A percentile compares a stretch with the other conserved stretches of the same genome.
phyloP scores from a whole-genome alignment of 2,113 vertebrate genomes.

The Saguinus midas region DNA sequence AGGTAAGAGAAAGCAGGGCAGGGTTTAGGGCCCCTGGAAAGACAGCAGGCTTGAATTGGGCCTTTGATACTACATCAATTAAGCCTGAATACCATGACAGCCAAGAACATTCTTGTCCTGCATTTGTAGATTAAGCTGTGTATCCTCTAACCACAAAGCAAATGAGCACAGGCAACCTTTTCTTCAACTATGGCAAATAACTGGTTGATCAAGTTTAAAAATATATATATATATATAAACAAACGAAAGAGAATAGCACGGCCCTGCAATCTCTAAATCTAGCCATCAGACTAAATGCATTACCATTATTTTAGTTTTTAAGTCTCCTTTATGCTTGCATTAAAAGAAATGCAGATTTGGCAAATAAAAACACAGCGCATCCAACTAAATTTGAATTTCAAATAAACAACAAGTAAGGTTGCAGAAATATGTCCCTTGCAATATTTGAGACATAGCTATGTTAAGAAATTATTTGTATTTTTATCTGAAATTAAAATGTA shows the following conservation, averaged over 20 bases:
- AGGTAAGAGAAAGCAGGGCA: not conserved
- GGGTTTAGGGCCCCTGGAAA: not conserved
- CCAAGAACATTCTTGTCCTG: not conserved
- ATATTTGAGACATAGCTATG: not conserved
- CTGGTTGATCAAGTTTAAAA: not conserved
- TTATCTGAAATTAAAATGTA: conserved; percentile 21
- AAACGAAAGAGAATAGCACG: not conserved
- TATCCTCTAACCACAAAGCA: not conserved
- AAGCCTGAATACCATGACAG: not conserved
- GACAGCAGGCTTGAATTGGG: conserved; percentile 39
- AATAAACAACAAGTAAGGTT: conserved; percentile 2
- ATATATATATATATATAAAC: not conserved
- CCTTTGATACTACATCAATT: conserved; percentile 37
- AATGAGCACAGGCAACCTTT: not conserved
- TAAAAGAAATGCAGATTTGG: not conserved
- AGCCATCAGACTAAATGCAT: not conserved
- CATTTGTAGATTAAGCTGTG: not conserved
- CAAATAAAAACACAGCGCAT: not conserved
- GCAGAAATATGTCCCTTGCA: not conserved
- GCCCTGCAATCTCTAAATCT: not conserved
- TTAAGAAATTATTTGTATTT: not conserved
- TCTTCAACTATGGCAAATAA: conserved; percentile 38
- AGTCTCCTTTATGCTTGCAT: not conserved
- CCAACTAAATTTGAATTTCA: conserved; percentile 29
- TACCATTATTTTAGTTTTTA: not conserved